A percentile compares a stretch with the other conserved stretches of the same genome.
phyloP scores from a whole-genome alignment of 1,140 invertebrate species.

The Temnothorax nylanderi region DNA sequence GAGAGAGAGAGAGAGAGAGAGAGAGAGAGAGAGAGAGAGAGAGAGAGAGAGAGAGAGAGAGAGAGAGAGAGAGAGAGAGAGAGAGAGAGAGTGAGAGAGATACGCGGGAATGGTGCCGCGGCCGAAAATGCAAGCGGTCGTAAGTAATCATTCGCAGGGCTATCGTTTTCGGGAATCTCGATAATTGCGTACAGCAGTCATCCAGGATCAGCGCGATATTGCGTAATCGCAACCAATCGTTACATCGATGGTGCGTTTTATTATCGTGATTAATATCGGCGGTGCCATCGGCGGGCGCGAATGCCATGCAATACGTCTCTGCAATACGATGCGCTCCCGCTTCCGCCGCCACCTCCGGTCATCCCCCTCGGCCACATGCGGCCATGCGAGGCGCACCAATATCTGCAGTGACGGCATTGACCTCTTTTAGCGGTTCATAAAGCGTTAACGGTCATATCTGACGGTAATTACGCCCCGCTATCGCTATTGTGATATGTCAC shows the following conservation, averaged over 20 bases:
- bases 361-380: background rate
- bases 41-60: too few species aligned
- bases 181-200: conserved; percentile 40
- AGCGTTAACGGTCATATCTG: conserved; percentile 69
- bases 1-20: too few species aligned
- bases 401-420: conserved; percentile 63
- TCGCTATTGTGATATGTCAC: conserved; percentile 78
- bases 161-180: conserved; percentile 49
- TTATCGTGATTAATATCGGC: conserved; percentile 59
- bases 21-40: too few species aligned
- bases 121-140: conserved; percentile 20
- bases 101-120: background rate
- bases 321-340: conserved; percentile 21
- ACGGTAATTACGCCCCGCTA: conserved; percentile 79
- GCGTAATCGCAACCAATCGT: conserved; percentile 48
- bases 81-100: too few species aligned
- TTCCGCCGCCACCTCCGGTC: background rate
- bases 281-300: conserved; percentile 33
- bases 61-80: too few species aligned
- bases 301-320: conserved; percentile 40
- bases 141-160: conserved; percentile 10
- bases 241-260: conserved; percentile 48
- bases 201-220: background rate
- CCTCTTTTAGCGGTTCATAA: conserved; percentile 68
- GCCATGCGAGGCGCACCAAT: conserved; percentile 11